phyloP scores from a whole-genome alignment of 2,888 invertebrate species.

The Tetrapedia diversipes region DNA sequence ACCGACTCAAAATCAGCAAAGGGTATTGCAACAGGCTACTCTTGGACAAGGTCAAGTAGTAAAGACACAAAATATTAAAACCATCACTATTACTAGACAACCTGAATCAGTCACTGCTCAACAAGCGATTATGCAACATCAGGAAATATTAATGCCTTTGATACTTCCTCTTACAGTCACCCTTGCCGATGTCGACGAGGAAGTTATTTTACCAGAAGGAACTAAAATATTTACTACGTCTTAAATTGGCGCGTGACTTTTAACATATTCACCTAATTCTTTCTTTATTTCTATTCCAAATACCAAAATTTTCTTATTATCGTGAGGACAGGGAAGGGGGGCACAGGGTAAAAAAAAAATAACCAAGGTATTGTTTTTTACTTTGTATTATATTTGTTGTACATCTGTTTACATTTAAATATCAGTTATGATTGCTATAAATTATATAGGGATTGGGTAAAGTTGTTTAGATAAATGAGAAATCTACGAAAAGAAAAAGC shows the following conservation, averaged over 20 bases:
- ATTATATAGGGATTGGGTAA: slow-evolving; percentile 17
- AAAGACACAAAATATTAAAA: slow-evolving; percentile 79
- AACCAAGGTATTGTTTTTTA: slow-evolving; percentile 34
- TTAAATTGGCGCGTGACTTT: slow-evolving; percentile 57
- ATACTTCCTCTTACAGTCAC: slow-evolving; percentile 80
- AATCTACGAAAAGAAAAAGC: neutral
- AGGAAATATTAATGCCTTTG: slow-evolving; percentile 80
- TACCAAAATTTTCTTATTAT: neutral
- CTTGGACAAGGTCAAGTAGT: slow-evolving; percentile 70
- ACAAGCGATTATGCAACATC: slow-evolving; percentile 77
- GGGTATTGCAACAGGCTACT: slow-evolving; percentile 54
- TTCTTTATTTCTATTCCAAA: neutral
- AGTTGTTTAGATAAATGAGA: neutral
- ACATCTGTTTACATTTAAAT: slow-evolving; percentile 65
- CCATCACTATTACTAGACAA: slow-evolving; percentile 79
- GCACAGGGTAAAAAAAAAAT: neutral
- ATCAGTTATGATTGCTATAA: neutral
- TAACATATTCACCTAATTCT: neutral
- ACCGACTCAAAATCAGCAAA: slow-evolving; percentile 48
- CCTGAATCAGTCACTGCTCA: slow-evolving; percentile 72
- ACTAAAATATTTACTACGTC: slow-evolving; percentile 81
- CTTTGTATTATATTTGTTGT: slow-evolving; percentile 69
- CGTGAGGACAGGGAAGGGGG: neutral
- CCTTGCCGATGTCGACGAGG: slow-evolving; percentile 79
- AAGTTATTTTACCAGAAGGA: slow-evolving; percentile 80